Evolutionary conservation across 2,888 invertebrate genomes (phyloP).

Genomic region (Drosophila meridionalis): DNA sequence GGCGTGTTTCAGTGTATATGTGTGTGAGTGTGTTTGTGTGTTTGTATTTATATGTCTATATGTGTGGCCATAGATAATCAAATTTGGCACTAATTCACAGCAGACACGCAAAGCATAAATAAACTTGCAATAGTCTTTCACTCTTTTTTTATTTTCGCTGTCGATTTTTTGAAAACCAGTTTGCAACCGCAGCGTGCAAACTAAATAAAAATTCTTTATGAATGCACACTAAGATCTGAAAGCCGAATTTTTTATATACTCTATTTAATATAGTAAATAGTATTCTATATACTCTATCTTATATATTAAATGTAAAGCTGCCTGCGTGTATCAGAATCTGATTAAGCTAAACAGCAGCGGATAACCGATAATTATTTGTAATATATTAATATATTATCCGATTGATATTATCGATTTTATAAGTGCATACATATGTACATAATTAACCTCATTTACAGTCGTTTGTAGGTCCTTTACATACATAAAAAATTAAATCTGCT

Average conservation of each 20-base stretch:
- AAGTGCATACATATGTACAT: too few species aligned
- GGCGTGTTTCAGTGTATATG: conserved; percentile 60
- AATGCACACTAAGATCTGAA: conserved; percentile 1
- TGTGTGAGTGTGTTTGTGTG: conserved; percentile 10
- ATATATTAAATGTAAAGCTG: too few species aligned
- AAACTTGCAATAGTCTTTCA: conserved; percentile 70
- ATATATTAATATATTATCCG: too few species aligned
- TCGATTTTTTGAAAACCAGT: conserved; percentile 49
- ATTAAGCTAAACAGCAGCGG: too few species aligned
- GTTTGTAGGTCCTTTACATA: too few species aligned
- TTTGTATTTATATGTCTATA: conserved; percentile 32
- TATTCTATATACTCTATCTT: background rate
- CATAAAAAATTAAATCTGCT: background rate
- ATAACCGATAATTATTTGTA: too few species aligned
- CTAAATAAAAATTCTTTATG: conserved; percentile 37
- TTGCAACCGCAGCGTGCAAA: conserved; percentile 61
- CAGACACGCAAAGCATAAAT: conserved; percentile 81
- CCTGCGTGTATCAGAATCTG: too few species aligned
- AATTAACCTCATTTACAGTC: too few species aligned
- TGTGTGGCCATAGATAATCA: conserved; percentile 77
- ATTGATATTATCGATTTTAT: too few species aligned
- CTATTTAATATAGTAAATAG: background rate
- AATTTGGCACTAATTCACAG: conserved; percentile 81
- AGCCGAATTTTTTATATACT: conserved; percentile 15
- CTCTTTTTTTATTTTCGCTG: conserved; percentile 34